Percentiles rank a stretch among this genome's conserved stretches.
Conservation (phyloP, 2,797 vertebrate genomes). For the Acridotheres tristis region DNA sequence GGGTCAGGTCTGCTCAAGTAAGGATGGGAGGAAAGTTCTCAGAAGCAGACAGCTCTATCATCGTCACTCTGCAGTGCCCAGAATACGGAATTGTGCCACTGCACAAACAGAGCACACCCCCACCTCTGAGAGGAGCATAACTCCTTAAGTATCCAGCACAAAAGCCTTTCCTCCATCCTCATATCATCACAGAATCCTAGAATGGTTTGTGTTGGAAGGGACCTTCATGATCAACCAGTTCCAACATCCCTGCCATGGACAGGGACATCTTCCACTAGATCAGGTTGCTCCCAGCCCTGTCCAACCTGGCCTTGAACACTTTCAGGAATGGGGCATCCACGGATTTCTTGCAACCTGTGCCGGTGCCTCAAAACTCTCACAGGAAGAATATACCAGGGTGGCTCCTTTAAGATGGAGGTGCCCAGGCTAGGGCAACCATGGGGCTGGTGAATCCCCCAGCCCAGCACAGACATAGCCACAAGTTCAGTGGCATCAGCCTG, state of each 20-base stretch:
- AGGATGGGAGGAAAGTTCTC: not conserved
- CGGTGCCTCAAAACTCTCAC: not conserved
- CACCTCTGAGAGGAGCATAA: not conserved
- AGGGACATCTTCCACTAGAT: not conserved
- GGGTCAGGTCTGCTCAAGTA: not conserved
- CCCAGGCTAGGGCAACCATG: not conserved
- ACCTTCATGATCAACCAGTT: not conserved
- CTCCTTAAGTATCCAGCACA: not conserved
- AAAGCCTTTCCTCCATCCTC: not conserved
- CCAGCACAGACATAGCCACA: not conserved
- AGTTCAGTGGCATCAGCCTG: not conserved
- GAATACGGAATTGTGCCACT: not conserved
- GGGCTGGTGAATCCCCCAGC: not conserved
- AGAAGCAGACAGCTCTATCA: not conserved
- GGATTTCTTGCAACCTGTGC: not conserved
- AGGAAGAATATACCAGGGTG: not conserved
- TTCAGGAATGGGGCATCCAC: not conserved
- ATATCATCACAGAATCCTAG: not conserved
- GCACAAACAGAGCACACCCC: not conserved
- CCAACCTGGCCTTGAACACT: not conserved
- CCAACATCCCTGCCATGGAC: not conserved
- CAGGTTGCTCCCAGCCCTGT: not conserved
- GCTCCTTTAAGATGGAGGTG: not conserved
- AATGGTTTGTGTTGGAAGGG: not conserved
- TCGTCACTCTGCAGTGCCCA: fast-evolving